Percentiles rank a stretch among this genome's conserved stretches.
Evolutionary conservation across 2,888 invertebrate genomes (phyloP).

Genomic region (Euplexia lucipara): DNA sequence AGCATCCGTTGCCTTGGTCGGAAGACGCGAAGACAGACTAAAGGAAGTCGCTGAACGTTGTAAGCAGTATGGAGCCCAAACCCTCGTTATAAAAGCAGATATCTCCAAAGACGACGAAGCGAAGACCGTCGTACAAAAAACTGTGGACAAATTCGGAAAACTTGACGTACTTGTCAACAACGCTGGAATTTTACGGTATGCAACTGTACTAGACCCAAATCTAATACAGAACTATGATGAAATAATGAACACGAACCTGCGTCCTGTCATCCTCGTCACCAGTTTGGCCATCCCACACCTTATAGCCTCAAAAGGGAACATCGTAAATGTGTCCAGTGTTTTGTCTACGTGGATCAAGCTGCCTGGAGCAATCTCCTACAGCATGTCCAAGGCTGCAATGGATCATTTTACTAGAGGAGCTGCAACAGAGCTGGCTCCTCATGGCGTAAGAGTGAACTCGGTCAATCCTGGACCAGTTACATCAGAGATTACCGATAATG

Average conservation of each 20-base stretch:
- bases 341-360: constrained; percentile 83
- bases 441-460: constrained; percentile 93
- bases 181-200: constrained; percentile 63
- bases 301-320: constrained; percentile 66
- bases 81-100: constrained; percentile 70
- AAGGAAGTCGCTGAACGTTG: constrained; percentile 84
- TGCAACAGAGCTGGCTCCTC: constrained; percentile 92
- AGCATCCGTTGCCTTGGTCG: constrained; percentile 91
- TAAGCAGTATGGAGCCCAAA: constrained; percentile 53
- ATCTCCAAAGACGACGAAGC: constrained; percentile 69
- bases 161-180: constrained; percentile 74
- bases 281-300: constrained; percentile 65
- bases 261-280: constrained; percentile 62
- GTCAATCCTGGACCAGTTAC: constrained; percentile 68
- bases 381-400: constrained; percentile 69
- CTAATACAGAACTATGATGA: constrained; percentile 61
- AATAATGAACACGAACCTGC: constrained; percentile 64
- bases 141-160: constrained; percentile 68
- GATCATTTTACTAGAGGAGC: constrained; percentile 69
- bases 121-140: constrained; percentile 63
- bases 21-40: constrained; percentile 92
- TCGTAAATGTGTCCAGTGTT: constrained; percentile 69
- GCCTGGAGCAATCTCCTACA: constrained; percentile 84
- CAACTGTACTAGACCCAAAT: constrained; percentile 39
- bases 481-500: constrained; percentile 86